phyloP scores from a whole-genome alignment of 2,888 invertebrate genomes.

The Drosophila dives region DNA sequence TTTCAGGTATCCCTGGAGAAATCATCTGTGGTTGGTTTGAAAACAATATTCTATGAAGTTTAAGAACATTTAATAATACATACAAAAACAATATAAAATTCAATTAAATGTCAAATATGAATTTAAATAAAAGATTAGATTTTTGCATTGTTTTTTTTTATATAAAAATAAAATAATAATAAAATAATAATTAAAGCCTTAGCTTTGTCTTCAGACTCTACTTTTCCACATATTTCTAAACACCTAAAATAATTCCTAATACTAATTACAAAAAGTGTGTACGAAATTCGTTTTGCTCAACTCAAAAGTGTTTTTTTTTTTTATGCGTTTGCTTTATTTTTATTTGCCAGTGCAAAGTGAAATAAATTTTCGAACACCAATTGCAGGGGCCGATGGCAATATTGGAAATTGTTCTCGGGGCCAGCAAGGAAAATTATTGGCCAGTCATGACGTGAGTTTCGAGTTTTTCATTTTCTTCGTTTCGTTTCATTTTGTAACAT shows the following conservation, averaged over 20 bases:
- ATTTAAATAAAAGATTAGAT: not conserved
- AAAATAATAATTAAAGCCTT: not conserved
- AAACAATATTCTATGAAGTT: not conserved
- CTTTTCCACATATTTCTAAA: not conserved
- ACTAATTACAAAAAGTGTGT: slow-evolving; percentile 5
- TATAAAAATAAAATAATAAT: not conserved
- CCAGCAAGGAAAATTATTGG: slow-evolving; percentile 74
- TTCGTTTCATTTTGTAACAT: slow-evolving; percentile 34
- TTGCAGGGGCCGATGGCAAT: slow-evolving; percentile 69
- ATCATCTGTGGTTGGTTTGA: not conserved
- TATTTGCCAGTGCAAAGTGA: slow-evolving; percentile 75
- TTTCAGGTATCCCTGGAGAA: not conserved
- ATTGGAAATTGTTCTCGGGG: slow-evolving; percentile 70
- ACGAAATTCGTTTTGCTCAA: slow-evolving; percentile 6
- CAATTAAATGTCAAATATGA: not conserved
- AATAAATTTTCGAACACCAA: slow-evolving; percentile 75
- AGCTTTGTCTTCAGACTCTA: not conserved
- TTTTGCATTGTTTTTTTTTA: too few species aligned
- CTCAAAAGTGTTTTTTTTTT: not conserved
- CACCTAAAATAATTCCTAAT: not conserved
- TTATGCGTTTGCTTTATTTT: slow-evolving; percentile 57
- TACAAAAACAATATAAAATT: not conserved
- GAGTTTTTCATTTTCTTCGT: slow-evolving; percentile 48
- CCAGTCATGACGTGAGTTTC: slow-evolving; percentile 75
- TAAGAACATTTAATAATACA: not conserved